Percentiles rank a stretch among this genome's conserved stretches.
Evolutionary conservation across 92 coral and sea anemone genomes (phyloP).

Genomic region (Meandrina meandrites): DNA sequence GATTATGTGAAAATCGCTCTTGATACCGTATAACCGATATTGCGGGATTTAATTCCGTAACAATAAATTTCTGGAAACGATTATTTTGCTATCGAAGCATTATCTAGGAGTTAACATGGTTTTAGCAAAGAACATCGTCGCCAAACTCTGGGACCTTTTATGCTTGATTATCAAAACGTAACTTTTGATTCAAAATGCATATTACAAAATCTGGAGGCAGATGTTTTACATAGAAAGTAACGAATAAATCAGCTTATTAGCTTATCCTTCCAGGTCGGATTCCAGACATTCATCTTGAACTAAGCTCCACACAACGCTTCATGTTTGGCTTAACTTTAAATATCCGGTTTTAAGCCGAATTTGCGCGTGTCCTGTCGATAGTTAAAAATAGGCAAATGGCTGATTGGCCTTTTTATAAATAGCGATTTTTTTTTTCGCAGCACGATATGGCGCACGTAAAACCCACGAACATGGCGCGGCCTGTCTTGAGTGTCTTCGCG

Average conservation of each 20-base stretch:
- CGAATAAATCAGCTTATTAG: constrained; percentile 4
- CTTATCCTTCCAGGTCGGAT: constrained; percentile 4
- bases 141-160: not conserved
- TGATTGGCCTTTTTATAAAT: not conserved
- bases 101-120: not conserved
- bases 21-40: not conserved
- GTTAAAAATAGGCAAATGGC: not conserved
- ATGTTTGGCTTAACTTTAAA: not conserved
- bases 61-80: constrained; percentile 16
- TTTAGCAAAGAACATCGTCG: not conserved
- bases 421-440: not conserved
- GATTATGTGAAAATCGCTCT: constrained; percentile 22
- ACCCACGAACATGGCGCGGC: not conserved
- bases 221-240: not conserved
- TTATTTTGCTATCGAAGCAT: not conserved
- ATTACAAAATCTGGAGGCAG: not conserved
- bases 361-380: not conserved
- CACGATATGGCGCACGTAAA: not conserved
- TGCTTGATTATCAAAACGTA: not conserved
- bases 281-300: not conserved
- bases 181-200: not conserved
- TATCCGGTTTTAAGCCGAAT: not conserved
- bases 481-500: not conserved
- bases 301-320: not conserved
- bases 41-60: not conserved